phyloP scores from a whole-genome alignment of 1,140 invertebrate genomes.

The Rhyzopertha dominica region DNA sequence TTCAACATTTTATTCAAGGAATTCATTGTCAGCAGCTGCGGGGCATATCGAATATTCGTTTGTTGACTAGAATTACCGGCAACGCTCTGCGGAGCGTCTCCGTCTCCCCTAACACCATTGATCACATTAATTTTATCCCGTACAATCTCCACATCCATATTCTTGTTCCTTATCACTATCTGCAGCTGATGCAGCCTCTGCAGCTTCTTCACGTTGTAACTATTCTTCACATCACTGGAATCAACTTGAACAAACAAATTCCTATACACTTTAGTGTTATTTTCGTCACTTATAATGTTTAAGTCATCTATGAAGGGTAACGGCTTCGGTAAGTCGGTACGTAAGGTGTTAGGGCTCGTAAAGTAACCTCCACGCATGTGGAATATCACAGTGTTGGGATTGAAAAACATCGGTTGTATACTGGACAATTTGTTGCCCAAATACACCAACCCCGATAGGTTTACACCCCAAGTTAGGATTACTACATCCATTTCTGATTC shows the following conservation, averaged over 20 bases:
- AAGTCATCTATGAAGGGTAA: slow-evolving; percentile 36
- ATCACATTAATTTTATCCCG: slow-evolving; percentile 48
- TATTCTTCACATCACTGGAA: slow-evolving; percentile 60
- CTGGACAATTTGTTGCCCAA: slow-evolving; percentile 69
- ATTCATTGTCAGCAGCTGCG: slow-evolving; percentile 48
- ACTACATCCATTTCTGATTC: slow-evolving; percentile 46
- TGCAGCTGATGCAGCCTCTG: slow-evolving; percentile 54
- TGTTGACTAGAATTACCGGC: slow-evolving; percentile 4
- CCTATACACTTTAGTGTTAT: slow-evolving; percentile 31
- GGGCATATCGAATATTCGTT: slow-evolving; percentile 40
- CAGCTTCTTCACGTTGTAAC: slow-evolving; percentile 71
- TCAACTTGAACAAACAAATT: slow-evolving; percentile 43
- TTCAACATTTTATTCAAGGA: slow-evolving; percentile 51
- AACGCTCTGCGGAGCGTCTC: slow-evolving; percentile 2
- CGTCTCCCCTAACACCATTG: slow-evolving; percentile 3
- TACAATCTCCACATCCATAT: slow-evolving; percentile 50
- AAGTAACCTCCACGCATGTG: slow-evolving; percentile 85
- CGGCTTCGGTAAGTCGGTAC: slow-evolving; percentile 31
- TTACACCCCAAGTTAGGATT: slow-evolving; percentile 77
- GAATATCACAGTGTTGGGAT: slow-evolving; percentile 77
- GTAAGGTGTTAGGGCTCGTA: slow-evolving; percentile 47
- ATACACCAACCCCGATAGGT: slow-evolving; percentile 74
- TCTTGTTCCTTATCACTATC: slow-evolving; percentile 54
- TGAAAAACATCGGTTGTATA: slow-evolving; percentile 66
- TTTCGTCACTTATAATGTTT: slow-evolving; percentile 32